Base-by-base conservation (phyloP, 2,797 vertebrate species). In the Aselliscus stoliczkanus region DNA sequence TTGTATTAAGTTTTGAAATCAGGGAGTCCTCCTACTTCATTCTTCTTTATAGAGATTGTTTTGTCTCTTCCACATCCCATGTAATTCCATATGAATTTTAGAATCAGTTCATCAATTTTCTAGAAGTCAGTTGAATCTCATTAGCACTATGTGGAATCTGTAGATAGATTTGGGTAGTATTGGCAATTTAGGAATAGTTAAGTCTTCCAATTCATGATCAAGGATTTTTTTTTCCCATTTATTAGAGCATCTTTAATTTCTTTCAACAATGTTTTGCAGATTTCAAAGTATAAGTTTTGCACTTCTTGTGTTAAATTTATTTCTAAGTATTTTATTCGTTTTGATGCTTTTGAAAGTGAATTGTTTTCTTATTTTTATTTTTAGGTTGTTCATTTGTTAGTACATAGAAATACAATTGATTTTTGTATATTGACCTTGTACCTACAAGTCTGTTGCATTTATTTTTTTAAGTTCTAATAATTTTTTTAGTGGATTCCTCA, bases 1-100 rank as follows among this genome's bases (percentile, higher is more conserved):
- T 92, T 83, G 34, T 54, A 72, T 34, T 42, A 89, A 76, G 44
- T 92, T 75, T 94, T 89, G 34, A 85, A 81, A 89, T 58, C n/a
- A 60, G 15, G 10, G 76, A 62, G 37, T 72, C 13, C 6, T 88
- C 25, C 39, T 76, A 39, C 17, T 81, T 86, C 44, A 11, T 79
- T 52, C 10, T 20, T 44, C 4, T 67, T 58, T 80, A 90, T 39
- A 23, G 80, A 67, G 23, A 62, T 50, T 37, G 1, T 79, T 90
- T 88, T 94, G 34, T 86, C 47, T 72, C 2, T 77, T 93, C 52
- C 79, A 21, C 20, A 23, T 62, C 8, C 27, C 4, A 18, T 73
- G 50, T 25, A 72, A 79, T 79, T 88, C 6, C 60, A 11, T 34
- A n/a, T 83, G 20, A 73, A 90, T 92, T 72, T 84, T 44, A 87